Evolutionary conservation across 2,113 vertebrate species (phyloP).

Genomic region (Murina feae): DNA sequence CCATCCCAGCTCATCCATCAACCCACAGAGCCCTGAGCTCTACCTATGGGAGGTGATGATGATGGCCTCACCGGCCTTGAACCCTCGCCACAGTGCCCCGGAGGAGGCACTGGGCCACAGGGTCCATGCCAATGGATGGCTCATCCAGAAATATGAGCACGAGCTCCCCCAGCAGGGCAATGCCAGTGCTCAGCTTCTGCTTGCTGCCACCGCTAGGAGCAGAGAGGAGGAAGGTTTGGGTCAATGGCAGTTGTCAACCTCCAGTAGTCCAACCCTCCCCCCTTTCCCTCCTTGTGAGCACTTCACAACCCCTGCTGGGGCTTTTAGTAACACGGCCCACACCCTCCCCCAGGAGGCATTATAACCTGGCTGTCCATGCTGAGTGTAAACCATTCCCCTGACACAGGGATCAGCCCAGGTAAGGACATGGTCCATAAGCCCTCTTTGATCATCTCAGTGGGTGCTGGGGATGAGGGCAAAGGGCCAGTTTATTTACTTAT

Average conservation of each 20-base stretch:
- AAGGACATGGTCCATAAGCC: background rate
- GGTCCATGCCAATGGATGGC: conserved; percentile 97
- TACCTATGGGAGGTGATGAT: conserved; percentile 97
- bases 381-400: background rate
- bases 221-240: background rate
- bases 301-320: no score
- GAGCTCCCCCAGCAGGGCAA: conserved; percentile 94
- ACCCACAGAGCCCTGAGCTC: background rate
- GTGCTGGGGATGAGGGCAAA: background rate
- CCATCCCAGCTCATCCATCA: background rate
- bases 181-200: conserved; percentile 92
- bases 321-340: background rate
- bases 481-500: background rate
- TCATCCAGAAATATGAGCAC: conserved; percentile 95
- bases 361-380: background rate
- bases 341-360: background rate
- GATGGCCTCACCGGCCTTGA: conserved; percentile 92
- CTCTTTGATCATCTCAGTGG: background rate
- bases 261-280: background rate
- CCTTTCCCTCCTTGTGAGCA: no score
- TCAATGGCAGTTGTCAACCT: background rate
- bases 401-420: background rate
- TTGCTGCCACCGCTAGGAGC: conserved; percentile 91
- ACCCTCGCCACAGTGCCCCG: conserved; percentile 93
- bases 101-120: conserved; percentile 91